phyloP scores from a whole-genome alignment of 2,888 invertebrate species.

The Minunthozetes semirufus region DNA sequence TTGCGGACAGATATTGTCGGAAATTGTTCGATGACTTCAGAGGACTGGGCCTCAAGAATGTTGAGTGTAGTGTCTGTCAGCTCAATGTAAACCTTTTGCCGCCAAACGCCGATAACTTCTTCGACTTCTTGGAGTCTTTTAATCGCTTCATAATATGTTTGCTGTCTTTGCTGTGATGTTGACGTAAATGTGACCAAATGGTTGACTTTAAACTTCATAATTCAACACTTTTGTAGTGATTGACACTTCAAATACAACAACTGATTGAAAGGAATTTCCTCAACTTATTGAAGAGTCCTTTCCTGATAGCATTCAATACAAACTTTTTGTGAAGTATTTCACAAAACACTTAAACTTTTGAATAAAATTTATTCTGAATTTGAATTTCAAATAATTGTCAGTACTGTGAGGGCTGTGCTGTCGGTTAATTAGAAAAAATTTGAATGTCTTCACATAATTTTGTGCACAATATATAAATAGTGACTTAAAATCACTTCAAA shows the following conservation, averaged over 20 bases:
- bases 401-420: too few species aligned
- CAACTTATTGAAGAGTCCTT: too few species aligned
- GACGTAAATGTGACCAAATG: constrained; percentile 20
- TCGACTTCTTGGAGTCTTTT: constrained; percentile 11
- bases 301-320: too few species aligned
- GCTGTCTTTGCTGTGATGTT: constrained; percentile 10
- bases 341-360: too few species aligned
- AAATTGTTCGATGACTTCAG: constrained; percentile 1
- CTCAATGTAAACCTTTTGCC: constrained; percentile 3
- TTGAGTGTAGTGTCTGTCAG: not conserved
- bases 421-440: too few species aligned
- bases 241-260: too few species aligned
- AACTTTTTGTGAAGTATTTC: too few species aligned
- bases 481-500: not conserved
- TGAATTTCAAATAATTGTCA: too few species aligned
- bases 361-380: too few species aligned
- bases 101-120: constrained; percentile 20
- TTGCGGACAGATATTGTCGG: constrained; percentile 1
- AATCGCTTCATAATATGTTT: constrained; percentile 9
- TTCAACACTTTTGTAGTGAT: too few species aligned
- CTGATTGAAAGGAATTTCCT: too few species aligned
- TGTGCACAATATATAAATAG: not conserved
- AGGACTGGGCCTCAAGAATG: not conserved
- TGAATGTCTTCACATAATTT: not conserved
- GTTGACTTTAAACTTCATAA: constrained; percentile 18